Evolutionary conservation across 2,888 invertebrate genomes (phyloP).

Genomic region (Eumerus sabulonum): DNA sequence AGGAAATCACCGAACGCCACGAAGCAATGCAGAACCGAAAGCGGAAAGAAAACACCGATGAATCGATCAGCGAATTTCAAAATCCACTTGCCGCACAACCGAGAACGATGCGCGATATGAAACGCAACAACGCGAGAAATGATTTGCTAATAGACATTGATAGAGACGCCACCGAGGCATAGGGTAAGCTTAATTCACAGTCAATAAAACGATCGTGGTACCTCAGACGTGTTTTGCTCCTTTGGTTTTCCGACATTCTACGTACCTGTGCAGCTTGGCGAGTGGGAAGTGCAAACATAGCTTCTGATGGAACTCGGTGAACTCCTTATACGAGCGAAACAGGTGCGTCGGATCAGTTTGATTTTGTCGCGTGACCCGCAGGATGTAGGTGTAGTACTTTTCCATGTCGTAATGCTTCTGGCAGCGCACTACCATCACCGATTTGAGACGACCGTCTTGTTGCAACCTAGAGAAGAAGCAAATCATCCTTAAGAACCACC

Average conservation of each 20-base stretch:
- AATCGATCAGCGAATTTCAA: constrained; percentile 66
- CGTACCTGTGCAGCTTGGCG: constrained; percentile 93
- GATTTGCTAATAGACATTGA: constrained; percentile 43
- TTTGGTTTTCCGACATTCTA: constrained; percentile 24
- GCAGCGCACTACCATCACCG: constrained; percentile 91
- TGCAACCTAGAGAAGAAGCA: constrained; percentile 83
- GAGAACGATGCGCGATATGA: constrained; percentile 71
- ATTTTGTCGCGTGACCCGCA: constrained; percentile 89
- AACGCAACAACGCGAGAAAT: constrained; percentile 54
- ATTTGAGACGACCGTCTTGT: constrained; percentile 92
- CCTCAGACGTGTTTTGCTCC: background rate
- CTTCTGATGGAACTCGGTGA: constrained; percentile 97
- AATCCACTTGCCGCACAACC: constrained; percentile 69
- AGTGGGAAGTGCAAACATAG: constrained; percentile 94
- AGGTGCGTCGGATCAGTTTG: constrained; percentile 93
- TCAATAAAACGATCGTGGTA: constrained; percentile 33
- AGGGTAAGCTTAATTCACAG: constrained; percentile 8
- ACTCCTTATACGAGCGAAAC: constrained; percentile 97
- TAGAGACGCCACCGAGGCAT: constrained; percentile 27
- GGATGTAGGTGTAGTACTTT: constrained; percentile 97
- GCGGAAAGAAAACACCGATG: constrained; percentile 27
- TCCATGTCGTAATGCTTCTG: constrained; percentile 98
- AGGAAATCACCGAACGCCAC: constrained; percentile 50
- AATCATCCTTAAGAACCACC: background rate
- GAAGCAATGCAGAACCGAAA: constrained; percentile 42